Conservation (phyloP, 2,888 invertebrate species). For the Pemphredon lugubris region DNA sequence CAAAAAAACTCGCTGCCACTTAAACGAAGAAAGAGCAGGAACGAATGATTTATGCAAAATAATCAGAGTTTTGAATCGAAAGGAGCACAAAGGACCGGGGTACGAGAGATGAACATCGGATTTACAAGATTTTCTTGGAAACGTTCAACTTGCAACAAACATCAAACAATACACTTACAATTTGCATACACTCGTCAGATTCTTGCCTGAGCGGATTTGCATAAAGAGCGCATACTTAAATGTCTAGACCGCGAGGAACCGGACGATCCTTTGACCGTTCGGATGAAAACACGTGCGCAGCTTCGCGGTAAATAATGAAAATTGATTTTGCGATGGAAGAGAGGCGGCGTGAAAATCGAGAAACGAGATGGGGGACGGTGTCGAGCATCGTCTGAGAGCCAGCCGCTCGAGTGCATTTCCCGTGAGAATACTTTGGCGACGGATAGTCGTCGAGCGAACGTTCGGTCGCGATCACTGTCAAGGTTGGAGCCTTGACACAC, state of each 20-base stretch:
- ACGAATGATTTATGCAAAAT: too few species aligned
- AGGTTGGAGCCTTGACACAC: slow-evolving; percentile 49
- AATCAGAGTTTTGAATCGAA: too few species aligned
- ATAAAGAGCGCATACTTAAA: slow-evolving; percentile 49
- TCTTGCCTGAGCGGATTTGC: slow-evolving; percentile 47
- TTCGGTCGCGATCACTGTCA: slow-evolving; percentile 29
- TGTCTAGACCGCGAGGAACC: slow-evolving; percentile 51
- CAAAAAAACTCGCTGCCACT: too few species aligned
- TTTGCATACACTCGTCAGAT: slow-evolving; percentile 5
- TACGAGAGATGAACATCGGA: not conserved
- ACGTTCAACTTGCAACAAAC: not conserved
- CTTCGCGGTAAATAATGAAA: slow-evolving; percentile 7
- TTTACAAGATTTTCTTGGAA: slow-evolving; percentile 1
- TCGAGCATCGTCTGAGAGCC: slow-evolving; percentile 21
- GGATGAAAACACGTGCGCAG: slow-evolving; percentile 20
- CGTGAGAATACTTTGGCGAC: slow-evolving; percentile 6
- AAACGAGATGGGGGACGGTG: slow-evolving; percentile 4
- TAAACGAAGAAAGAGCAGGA: too few species aligned
- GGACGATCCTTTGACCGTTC: slow-evolving; percentile 15
- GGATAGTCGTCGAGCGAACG: slow-evolving; percentile 29
- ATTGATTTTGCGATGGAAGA: not conserved
- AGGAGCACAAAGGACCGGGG: too few species aligned
- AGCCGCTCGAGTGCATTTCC: slow-evolving; percentile 3
- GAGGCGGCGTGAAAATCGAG: slow-evolving; percentile 16
- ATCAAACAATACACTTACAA: slow-evolving; percentile 1